Percentiles rank a stretch among this genome's conserved stretches.
Conservation (phyloP, 2,888 invertebrate species). For the Crematogaster levior region DNA sequence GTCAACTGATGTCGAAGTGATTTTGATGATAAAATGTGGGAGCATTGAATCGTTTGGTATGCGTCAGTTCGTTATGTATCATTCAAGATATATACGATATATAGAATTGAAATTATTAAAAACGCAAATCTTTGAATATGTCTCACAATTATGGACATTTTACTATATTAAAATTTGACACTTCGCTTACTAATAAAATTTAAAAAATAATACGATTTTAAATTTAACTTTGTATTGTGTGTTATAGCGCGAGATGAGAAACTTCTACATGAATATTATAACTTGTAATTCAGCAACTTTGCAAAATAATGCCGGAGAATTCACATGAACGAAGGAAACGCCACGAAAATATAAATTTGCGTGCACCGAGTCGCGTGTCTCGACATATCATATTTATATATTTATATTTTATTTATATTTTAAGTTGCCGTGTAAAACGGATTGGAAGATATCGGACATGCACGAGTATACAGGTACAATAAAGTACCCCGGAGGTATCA, state of each 20-base stretch:
- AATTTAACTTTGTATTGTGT: neutral
- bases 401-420: too few relatives aligned
- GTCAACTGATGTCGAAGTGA: neutral
- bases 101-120: neutral
- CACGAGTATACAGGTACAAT: neutral
- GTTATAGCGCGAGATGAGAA: too few relatives aligned
- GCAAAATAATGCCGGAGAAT: neutral
- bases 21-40: neutral
- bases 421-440: neutral
- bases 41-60: neutral
- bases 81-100: too few relatives aligned
- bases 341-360: neutral
- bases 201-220: neutral
- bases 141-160: neutral
- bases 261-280: conserved; percentile 4
- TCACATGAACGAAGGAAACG: neutral
- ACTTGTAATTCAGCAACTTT: neutral
- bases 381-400: neutral
- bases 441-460: neutral
- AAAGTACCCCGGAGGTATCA: neutral
- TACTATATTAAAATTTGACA: neutral
- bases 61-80: neutral
- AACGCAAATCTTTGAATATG: neutral
- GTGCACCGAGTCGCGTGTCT: conserved; percentile 25
- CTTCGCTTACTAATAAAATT: neutral